Conservation (phyloP, 2,113 vertebrate genomes). For the Amia ocellicauda region DNA sequence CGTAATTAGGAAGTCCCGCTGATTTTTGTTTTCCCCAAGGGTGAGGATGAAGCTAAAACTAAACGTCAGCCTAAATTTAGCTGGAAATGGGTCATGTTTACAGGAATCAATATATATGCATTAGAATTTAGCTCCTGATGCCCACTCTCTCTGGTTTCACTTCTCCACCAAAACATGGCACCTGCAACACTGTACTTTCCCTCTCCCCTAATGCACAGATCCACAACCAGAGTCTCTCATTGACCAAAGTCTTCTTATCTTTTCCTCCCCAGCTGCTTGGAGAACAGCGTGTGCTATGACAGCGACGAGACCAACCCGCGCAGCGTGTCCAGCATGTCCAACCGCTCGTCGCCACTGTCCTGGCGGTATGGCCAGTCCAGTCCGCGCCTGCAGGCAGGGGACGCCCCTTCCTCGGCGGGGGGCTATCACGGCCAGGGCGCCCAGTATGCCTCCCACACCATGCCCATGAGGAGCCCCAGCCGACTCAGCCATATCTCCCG, state of each 20-base stretch:
- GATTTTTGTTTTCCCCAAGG: too few species aligned
- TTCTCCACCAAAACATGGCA: constrained; percentile 9
- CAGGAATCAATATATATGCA: too few species aligned
- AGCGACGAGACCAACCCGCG: constrained; percentile 86
- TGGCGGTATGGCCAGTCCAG: constrained; percentile 94
- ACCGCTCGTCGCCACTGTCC: constrained; percentile 88
- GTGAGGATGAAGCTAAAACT: too few species aligned
- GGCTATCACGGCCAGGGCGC: constrained; percentile 72
- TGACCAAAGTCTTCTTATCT: too few species aligned
- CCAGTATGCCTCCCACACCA: constrained; percentile 81
- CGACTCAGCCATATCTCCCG: constrained; percentile 81
- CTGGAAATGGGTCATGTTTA: too few species aligned
- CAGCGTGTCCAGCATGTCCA: constrained; percentile 87
- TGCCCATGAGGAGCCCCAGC: constrained; percentile 84
- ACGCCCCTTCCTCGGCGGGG: constrained; percentile 83
- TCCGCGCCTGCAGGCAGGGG: constrained; percentile 87
- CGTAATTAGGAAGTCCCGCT: too few species aligned
- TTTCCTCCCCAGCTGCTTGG: constrained; percentile 69
- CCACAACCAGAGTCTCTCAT: constrained; percentile 10
- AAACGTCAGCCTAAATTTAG: too few species aligned
- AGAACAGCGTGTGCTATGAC: constrained; percentile 82
- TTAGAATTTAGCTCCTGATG: too few species aligned
- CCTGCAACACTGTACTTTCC: constrained; percentile 5
- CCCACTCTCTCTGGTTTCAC: too few species aligned
- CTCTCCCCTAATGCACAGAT: background rate